Base-by-base conservation (phyloP, 2,888 invertebrate genomes). In the Kuschelorhynchus macadamiae region DNA sequence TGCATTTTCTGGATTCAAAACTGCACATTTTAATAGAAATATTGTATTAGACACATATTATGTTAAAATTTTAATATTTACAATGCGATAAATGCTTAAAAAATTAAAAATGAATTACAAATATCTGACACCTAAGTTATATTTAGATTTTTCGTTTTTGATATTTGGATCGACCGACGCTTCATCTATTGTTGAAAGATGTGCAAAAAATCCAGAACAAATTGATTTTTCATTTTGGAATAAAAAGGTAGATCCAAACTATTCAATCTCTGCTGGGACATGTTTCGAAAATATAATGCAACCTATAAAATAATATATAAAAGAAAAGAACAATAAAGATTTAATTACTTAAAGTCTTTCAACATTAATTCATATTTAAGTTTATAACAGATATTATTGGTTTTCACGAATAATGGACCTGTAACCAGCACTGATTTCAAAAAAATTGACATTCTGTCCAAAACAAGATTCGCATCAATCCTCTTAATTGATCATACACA, bases 31-130 rank as follows among this genome's bases (percentile, higher is more conserved):
- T 46, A 18, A 33, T 33, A 42, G 47, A 16, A 41, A 39, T 60
- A 16, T 50, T 60, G 60, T 55, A 62, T 46, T 66, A 61, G 67
- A 67, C 67, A 67, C 67, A 67, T 44, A 67, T 50, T 32, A 53
- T 67, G 42, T 61, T 61, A 42, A 53, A 56, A 49, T 39, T 46
- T 42, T 55, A 47, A 46, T 67, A 67, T 67, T 33, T 67, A 67
- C 64, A 65, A 56, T 36, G 42, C 44, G 32, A 59, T 47, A 56
- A 61, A 67, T 20, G 17, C 39, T 44, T 46, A 49, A 47, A 36
- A 55, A 41, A 56, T 21, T 55, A 30, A 39, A 55, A 57, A 65
- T 36, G 47, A 21, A 46, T 47, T 46, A 61, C 52, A 61, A 61
- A 55, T 12, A n/a, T 12, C 18, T 46, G 17, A 52, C 14, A 47